Evolutionary conservation across 1,140 invertebrate species (phyloP).

Genomic region (Sitophilus oryzae): DNA sequence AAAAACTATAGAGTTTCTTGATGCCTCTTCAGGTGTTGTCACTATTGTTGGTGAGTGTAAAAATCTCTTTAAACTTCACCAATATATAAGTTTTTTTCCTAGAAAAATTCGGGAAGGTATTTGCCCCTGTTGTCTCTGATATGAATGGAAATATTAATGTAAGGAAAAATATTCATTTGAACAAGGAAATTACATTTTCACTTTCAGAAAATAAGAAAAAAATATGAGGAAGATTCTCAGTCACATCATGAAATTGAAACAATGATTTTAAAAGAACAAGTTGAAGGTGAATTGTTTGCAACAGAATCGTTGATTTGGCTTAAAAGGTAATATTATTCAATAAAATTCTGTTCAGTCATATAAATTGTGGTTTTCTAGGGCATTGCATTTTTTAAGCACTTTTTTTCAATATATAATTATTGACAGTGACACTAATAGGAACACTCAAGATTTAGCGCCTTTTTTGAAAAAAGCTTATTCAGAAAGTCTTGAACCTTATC

Average conservation of each 20-base stretch:
- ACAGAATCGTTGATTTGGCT: slow-evolving; percentile 62
- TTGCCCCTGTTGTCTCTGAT: slow-evolving; percentile 64
- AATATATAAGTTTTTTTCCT: slow-evolving; percentile 39
- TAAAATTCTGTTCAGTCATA: neutral
- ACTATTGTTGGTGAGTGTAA: slow-evolving; percentile 52
- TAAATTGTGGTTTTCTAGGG: slow-evolving; percentile 43
- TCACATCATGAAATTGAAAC: slow-evolving; percentile 58
- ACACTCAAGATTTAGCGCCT: slow-evolving; percentile 50
- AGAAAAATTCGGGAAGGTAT: slow-evolving; percentile 68
- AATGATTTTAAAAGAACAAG: slow-evolving; percentile 56
- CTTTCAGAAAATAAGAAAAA: slow-evolving; percentile 57
- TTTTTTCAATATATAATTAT: slow-evolving; percentile 54
- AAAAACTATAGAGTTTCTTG: slow-evolving; percentile 55
- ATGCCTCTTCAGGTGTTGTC: slow-evolving; percentile 55
- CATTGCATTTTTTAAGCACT: slow-evolving; percentile 54
- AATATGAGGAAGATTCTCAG: slow-evolving; percentile 49
- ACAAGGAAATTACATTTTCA: slow-evolving; percentile 13
- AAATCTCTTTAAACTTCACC: neutral
- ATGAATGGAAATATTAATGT: slow-evolving; percentile 70
- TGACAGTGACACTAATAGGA: slow-evolving; percentile 44
- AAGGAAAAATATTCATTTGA: slow-evolving; percentile 35
- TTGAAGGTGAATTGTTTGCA: slow-evolving; percentile 46
- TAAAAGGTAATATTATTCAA: slow-evolving; percentile 50
- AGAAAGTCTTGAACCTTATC: slow-evolving; percentile 56
- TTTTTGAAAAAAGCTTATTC: slow-evolving; percentile 56